phyloP scores from a whole-genome alignment of 2,113 vertebrate genomes.

The Nannospalax galili region DNA sequence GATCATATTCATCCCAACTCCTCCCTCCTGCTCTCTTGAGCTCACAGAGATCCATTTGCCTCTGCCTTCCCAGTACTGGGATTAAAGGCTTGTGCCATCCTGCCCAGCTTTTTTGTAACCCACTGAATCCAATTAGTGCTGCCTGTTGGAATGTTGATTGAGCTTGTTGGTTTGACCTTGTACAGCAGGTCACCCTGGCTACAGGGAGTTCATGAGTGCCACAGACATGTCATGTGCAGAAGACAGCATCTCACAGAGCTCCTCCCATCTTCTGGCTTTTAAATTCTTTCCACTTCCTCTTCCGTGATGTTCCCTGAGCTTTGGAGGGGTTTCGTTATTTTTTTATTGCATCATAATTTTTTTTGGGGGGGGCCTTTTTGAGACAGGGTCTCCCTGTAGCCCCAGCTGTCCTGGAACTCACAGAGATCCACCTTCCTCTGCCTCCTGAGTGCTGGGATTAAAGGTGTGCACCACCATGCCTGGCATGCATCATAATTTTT shows the following conservation, averaged over 20 bases:
- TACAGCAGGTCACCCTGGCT: neutral
- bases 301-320: neutral
- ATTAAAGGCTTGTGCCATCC: too few relatives aligned
- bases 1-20: neutral
- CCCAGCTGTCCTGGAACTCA: too few relatives aligned
- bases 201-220: neutral
- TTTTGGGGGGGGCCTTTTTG: too few relatives aligned
- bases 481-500: neutral
- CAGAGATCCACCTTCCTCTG: too few relatives aligned
- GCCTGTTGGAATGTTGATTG: neutral
- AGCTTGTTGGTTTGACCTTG: neutral
- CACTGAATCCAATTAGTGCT: neutral
- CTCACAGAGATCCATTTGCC: too few relatives aligned
- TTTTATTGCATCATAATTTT: neutral
- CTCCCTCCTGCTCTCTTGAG: neutral
- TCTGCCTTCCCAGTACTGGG: neutral
- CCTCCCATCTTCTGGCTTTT: neutral
- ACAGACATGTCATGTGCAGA: too few relatives aligned
- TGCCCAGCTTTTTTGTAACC: neutral
- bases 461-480: too few relatives aligned
- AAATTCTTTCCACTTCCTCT: neutral
- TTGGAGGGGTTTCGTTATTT: neutral
- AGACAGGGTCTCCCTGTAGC: too few relatives aligned
- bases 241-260: neutral
- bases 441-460: too few relatives aligned